Conservation (phyloP, 1,140 invertebrate genomes). For the Diorhabda elongata region DNA sequence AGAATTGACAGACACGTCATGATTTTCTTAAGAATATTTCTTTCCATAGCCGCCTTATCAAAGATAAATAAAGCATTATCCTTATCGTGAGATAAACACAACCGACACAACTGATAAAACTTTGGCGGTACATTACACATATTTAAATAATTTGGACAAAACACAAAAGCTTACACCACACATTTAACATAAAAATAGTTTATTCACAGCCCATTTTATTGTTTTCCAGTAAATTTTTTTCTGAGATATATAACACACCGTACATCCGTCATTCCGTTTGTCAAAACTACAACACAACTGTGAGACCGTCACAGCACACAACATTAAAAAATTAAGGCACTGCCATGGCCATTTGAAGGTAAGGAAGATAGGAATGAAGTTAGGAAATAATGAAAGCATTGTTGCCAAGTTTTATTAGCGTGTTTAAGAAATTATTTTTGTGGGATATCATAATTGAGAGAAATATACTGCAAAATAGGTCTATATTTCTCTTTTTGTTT, state of each 20-base stretch:
- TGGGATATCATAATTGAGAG: no score
- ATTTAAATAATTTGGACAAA: constrained; percentile 49
- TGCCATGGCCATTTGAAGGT: constrained; percentile 38
- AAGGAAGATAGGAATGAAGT: neutral
- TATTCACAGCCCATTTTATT: constrained; percentile 38
- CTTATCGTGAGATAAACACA: constrained; percentile 51
- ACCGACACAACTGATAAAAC: constrained; percentile 63
- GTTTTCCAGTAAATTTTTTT: constrained; percentile 24
- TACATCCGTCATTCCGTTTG: constrained; percentile 28
- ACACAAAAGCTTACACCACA: constrained; percentile 39
- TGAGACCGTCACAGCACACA: constrained; percentile 22
- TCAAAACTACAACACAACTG: constrained; percentile 21
- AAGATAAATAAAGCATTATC: constrained; percentile 36
- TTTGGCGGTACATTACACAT: constrained; percentile 65
- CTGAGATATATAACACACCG: constrained; percentile 20
- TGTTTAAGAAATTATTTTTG: no score
- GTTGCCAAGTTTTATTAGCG: no score
- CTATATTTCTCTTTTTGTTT: no score
- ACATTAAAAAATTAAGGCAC: constrained; percentile 43
- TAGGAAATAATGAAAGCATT: neutral
- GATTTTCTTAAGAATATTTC: constrained; percentile 47
- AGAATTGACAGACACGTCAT: constrained; percentile 51
- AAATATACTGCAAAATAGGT: no score
- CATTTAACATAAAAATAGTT: constrained; percentile 32
- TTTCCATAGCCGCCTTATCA: constrained; percentile 38